Evolutionary conservation across 2,888 invertebrate genomes (phyloP), one percentile per base, ranked within the genome.

Genomic region (Ctena decussata): DNA sequence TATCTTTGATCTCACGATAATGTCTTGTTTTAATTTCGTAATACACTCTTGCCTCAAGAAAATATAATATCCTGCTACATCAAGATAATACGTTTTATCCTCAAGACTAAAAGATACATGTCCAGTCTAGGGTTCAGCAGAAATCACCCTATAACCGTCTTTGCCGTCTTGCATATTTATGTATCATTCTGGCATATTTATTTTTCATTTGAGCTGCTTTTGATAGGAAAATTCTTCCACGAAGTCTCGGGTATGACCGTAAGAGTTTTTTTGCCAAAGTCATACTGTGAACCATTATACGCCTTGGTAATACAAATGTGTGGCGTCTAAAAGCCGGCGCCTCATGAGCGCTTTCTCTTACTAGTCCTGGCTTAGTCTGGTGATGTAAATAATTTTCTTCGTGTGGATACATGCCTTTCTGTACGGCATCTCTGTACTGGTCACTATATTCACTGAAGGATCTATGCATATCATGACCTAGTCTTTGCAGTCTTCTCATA

Each of bases 211-310:
- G 83, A 21, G 82, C 88, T 37, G 49, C 24, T 21, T 80, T 35
- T 0, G 88, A 88, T 6, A 88, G 60, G 49, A 53, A 88, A 0
- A 88, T 84, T 18, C 88, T 75, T 3, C 88, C 88, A 35, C 53
- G 80, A 12, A 88, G 57, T 24, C 70, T 77, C 3, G 88, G 88
- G 65, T 76, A 88, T 65, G 49, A 78, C 46, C 77, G 30, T 30
- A 88, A 32, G 21, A 88, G 57, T 24, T 73, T 74, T 32, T 85
- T 78, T 2, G 88, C 88, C 5, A 84, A 69, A 6, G 60, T 60
- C 71, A 79, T 79, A 41, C 73, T 81, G 24, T 83, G 83, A 8
- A 88, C 88, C 0, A 78, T 73, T 5, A 88, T 88, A 44, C 85
- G 69, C 5, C 88, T 44, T 0, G 88, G 88, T 24, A 88, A 46